A percentile compares a stretch with the other conserved stretches of the same genome.
These are phyloP conservation scores for Trichogramma dendrolimi DNA, from an alignment of 2,888 invertebrate genomes.

Conservation along the genomic window DNA sequence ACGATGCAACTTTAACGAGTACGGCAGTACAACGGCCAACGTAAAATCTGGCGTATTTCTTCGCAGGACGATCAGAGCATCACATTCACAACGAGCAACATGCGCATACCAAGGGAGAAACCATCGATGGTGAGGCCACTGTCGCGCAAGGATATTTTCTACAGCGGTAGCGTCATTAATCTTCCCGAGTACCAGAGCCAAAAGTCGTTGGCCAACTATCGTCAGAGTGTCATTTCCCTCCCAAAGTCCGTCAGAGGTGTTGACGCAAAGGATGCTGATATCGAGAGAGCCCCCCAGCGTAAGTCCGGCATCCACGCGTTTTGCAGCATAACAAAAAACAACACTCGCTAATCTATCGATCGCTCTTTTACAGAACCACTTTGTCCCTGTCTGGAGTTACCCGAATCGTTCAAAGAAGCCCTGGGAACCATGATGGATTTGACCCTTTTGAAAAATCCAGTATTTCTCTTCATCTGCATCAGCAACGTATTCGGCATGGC, in stretches of 20 bases:
- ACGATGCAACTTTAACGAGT: background rate
- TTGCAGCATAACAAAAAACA: background rate
- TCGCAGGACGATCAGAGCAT: constrained; percentile 66
- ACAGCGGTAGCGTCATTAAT: constrained; percentile 91
- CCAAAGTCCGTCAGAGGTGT: constrained; percentile 61
- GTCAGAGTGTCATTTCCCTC: constrained; percentile 86
- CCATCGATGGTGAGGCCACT: constrained; percentile 79
- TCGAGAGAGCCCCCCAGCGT: constrained; percentile 66
- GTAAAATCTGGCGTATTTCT: background rate
- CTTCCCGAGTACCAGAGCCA: constrained; percentile 91
- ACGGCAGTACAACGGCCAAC: background rate
- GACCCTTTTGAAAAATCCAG: constrained; percentile 79
- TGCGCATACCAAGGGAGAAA: constrained; percentile 53
- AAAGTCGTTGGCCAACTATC: constrained; percentile 82
- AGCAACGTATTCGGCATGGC: constrained; percentile 97
- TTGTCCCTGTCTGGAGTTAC: constrained; percentile 74
- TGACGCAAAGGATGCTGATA: constrained; percentile 61
- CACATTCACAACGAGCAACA: constrained; percentile 58
- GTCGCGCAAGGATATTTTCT: constrained; percentile 95
- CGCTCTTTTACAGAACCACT: constrained; percentile 61
- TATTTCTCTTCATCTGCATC: constrained; percentile 86
- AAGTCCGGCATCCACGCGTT: constrained; percentile 44
- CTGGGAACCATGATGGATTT: constrained; percentile 88
- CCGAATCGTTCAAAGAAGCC: constrained; percentile 77
- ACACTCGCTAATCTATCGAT: constrained; percentile 1